These are phyloP conservation scores for Lagopus muta DNA, from an alignment of 2,113 vertebrate species.

Conservation along the genomic window DNA sequence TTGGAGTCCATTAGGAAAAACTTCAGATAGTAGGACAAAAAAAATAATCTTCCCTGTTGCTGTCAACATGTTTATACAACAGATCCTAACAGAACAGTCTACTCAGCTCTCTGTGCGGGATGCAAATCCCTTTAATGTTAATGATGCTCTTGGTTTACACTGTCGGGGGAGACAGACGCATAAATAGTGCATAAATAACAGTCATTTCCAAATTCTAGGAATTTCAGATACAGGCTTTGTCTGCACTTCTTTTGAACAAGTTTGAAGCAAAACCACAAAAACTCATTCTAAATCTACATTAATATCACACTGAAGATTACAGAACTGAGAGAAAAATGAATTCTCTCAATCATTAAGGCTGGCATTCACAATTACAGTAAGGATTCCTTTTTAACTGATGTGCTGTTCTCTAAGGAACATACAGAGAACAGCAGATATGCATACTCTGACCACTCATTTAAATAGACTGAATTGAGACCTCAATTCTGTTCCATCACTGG, in stretches of 20 bases:
- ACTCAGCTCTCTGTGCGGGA: neutral
- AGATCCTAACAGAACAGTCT: conserved; percentile 13
- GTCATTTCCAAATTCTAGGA: neutral
- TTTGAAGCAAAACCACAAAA: neutral
- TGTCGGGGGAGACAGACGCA: neutral
- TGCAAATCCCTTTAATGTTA: conserved; percentile 33
- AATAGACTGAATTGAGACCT: neutral
- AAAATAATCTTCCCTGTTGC: neutral
- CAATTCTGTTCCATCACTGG: neutral
- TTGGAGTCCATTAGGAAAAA: neutral
- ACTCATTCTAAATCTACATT: neutral
- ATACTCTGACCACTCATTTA: neutral
- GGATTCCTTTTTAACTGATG: neutral
- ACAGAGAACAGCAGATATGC: neutral
- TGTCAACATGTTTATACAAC: conserved; percentile 29
- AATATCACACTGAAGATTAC: neutral
- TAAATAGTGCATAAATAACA: conserved; percentile 4
- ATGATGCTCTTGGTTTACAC: conserved; percentile 12
- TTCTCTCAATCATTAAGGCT: neutral
- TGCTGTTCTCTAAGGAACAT: neutral
- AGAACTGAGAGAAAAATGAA: neutral
- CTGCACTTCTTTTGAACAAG: neutral
- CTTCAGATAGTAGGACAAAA: neutral
- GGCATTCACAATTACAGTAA: neutral
- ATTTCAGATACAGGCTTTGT: neutral